Evolutionary conservation across 2,113 vertebrate genomes (phyloP), one percentile per base, ranked within the genome.

Genomic region (Edolisoma coerulescens): DNA sequence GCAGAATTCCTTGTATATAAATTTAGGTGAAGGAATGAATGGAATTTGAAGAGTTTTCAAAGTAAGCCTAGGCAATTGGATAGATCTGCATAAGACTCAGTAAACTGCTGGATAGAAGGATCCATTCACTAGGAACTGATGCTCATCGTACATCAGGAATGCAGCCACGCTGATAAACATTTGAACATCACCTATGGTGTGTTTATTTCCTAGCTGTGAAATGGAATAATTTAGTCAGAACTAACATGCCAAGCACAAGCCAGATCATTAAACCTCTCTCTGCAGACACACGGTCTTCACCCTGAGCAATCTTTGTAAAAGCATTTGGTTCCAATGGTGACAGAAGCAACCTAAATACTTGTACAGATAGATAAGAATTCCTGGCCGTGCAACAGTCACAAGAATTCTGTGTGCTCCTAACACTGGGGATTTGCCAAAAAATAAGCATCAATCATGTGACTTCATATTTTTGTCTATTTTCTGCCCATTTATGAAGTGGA

Each of bases 181-280:
- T 68, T 69, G 44, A 87, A 39, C 45, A 57, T 87, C 23, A 53
- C 67, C 45, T 60, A 8, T 15, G 7, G 39, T 57, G 37, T 82
- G 18, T 64, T 87, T 81, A 45, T 82, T 91, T 71, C 78, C 26
- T 69, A 57, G 30, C 7, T 69, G n/a, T 82, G 84, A 82, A 93
- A 41, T 49, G 54, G 69, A 86, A 79, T 94, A 63, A 70, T 87
- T 87, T 67, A 44, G 41, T 84, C 60, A 47, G 54, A 30, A 7
- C 65, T 91, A 69, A 45, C 15, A 33, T 37, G 59, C 44, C 71
- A 33, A 64, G 42, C 53, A 41, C 22, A 93, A 84, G 33, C 68
- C 82, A 64, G 21, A 52, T 94, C 70, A 53, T 95, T 79, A 93
- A 91, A 70, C 16, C 33, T 96, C 13, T 82, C 86, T 95, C 88